Evolutionary conservation across 2,888 invertebrate species (phyloP).

Genomic region (Clistopyga incitator): DNA sequence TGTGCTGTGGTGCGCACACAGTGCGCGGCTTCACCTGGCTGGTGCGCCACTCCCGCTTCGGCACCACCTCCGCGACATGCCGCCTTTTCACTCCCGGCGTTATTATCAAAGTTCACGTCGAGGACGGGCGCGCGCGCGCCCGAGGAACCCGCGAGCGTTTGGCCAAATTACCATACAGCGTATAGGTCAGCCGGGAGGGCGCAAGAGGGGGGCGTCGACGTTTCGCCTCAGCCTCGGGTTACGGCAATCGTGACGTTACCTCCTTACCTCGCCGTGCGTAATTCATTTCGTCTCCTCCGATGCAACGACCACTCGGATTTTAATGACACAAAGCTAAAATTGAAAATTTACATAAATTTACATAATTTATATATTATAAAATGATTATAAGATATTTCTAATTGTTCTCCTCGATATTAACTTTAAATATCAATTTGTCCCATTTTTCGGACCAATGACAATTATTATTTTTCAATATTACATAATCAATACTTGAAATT

Average conservation of each 20-base stretch:
- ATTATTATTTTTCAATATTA: background rate
- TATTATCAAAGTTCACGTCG: constrained; percentile 83
- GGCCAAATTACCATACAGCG: constrained; percentile 69
- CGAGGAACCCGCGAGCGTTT: constrained; percentile 58
- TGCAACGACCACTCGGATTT: background rate
- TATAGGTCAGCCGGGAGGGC: constrained; percentile 67
- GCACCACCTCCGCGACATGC: constrained; percentile 81
- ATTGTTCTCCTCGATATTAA: too few species aligned
- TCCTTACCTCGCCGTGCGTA: constrained; percentile 29
- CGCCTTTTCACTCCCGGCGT: constrained; percentile 79
- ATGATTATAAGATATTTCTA: too few species aligned
- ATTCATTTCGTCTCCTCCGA: constrained; percentile 21
- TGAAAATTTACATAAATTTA: too few species aligned
- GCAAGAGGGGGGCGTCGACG: constrained; percentile 62
- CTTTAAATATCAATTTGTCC: too few species aligned
- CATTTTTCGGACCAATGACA: too few species aligned
- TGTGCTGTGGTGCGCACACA: constrained; percentile 68
- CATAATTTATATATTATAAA: too few species aligned
- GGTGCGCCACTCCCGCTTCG: constrained; percentile 79
- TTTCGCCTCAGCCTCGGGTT: constrained; percentile 60
- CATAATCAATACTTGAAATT: background rate
- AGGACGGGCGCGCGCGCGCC: constrained; percentile 74
- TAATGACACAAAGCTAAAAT: too few species aligned
- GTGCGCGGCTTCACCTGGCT: constrained; percentile 73
- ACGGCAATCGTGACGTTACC: constrained; percentile 45